These are phyloP conservation scores for Dasypogon diadema DNA, from an alignment of 2,888 invertebrate species.

Conservation along the genomic window DNA sequence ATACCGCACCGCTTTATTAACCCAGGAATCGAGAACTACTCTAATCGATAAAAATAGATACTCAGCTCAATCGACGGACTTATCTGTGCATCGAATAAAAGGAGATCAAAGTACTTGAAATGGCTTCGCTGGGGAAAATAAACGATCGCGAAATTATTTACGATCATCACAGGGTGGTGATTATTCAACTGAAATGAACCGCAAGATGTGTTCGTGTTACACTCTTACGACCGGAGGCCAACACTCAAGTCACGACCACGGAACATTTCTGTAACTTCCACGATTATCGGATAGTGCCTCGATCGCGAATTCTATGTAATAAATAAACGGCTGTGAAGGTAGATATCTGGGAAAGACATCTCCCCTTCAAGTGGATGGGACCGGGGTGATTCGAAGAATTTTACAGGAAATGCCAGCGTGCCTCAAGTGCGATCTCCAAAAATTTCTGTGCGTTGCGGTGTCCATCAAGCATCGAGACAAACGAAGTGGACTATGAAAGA, in stretches of 20 bases:
- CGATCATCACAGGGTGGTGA: slow-evolving; percentile 22
- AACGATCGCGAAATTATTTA: slow-evolving; percentile 21
- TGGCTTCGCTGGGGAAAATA: slow-evolving; percentile 9
- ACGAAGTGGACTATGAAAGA: background rate
- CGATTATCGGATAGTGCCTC: background rate
- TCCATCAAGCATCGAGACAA: background rate
- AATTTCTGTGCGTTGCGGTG: background rate
- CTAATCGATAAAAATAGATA: slow-evolving; percentile 1
- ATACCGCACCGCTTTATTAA: background rate
- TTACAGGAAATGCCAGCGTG: background rate
- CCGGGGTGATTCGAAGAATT: background rate
- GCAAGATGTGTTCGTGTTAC: slow-evolving; percentile 34
- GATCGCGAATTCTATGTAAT: background rate
- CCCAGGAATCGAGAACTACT: background rate
- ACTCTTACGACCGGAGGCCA: slow-evolving; percentile 26
- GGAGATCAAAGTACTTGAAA: slow-evolving; percentile 41
- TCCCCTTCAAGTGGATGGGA: too few relatives aligned
- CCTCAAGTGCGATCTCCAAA: background rate
- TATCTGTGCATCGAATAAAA: slow-evolving; percentile 11
- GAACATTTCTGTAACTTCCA: slow-evolving; percentile 18
- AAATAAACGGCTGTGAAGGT: background rate
- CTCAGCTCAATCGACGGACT: background rate
- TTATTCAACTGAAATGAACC: slow-evolving; percentile 37
- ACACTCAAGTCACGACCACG: slow-evolving; percentile 35
- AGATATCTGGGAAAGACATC: background rate